Evolutionary conservation across 1,140 invertebrate species (phyloP).

Genomic region (Macrobrachium nipponense): DNA sequence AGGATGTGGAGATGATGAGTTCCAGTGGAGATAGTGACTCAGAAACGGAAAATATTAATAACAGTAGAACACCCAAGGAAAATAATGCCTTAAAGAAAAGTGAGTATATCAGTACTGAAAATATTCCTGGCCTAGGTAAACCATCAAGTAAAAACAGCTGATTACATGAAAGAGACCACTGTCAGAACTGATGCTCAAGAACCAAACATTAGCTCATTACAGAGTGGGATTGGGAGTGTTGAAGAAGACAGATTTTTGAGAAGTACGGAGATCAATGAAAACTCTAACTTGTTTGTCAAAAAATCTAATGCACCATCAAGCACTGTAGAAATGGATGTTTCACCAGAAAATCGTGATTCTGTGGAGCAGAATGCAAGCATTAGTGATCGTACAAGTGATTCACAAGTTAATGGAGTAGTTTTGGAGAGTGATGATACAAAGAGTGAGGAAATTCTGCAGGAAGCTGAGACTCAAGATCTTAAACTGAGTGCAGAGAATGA

Average conservation of each 20-base stretch:
- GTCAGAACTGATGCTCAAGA: too few species aligned
- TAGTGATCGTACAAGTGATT: not conserved
- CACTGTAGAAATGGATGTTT: too few species aligned
- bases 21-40: slow-evolving; percentile 11
- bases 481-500: too few species aligned
- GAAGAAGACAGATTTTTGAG: too few species aligned
- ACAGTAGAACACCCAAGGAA: not conserved
- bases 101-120: not conserved
- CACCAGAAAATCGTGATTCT: too few species aligned
- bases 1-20: slow-evolving; percentile 17
- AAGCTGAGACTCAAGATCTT: not conserved
- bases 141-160: too few species aligned
- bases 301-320: too few species aligned
- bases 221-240: too few species aligned
- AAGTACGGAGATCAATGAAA: too few species aligned
- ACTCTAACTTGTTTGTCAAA: too few species aligned
- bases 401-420: not conserved
- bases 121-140: not conserved
- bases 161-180: too few species aligned
- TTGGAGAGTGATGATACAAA: not conserved
- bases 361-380: not conserved
- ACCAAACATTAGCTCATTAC: too few species aligned
- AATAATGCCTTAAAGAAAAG: not conserved
- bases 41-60: not conserved
- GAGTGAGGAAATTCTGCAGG: not conserved